phyloP scores from a whole-genome alignment of 1,140 invertebrate genomes.

The Drosophila busckii region DNA sequence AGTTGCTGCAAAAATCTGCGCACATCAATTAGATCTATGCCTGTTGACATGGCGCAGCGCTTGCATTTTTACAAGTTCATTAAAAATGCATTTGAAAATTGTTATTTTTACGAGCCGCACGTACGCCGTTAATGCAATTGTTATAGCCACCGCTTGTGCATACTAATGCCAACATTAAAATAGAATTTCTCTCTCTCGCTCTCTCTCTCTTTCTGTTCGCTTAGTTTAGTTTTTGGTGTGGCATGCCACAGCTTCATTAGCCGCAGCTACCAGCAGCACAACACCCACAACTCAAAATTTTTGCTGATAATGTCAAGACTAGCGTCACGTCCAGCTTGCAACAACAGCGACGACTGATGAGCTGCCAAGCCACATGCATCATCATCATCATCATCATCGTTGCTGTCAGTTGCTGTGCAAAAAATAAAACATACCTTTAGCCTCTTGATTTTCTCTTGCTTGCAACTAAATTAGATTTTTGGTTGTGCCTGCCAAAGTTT shows the following conservation, averaged over 20 bases:
- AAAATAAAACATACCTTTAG: constrained; percentile 4
- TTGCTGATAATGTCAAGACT: constrained; percentile 40
- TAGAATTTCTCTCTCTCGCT: too few relatives aligned
- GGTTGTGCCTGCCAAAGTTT: constrained; percentile 16
- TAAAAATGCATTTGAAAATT: constrained; percentile 41
- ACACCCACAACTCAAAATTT: constrained; percentile 17
- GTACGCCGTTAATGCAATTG: constrained; percentile 32
- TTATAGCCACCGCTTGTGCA: constrained; percentile 32
- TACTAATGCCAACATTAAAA: constrained; percentile 32
- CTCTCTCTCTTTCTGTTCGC: neutral
- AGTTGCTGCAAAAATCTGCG: too few relatives aligned
- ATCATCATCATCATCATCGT: constrained; percentile 35
- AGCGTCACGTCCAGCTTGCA: constrained; percentile 11
- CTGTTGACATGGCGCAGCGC: too few relatives aligned
- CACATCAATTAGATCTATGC: constrained; percentile 1
- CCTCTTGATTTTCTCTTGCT: constrained; percentile 45
- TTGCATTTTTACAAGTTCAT: constrained; percentile 29
- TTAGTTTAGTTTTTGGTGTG: constrained; percentile 5
- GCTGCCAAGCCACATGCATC: constrained; percentile 45
- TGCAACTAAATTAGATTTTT: constrained; percentile 43
- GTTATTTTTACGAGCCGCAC: constrained; percentile 5
- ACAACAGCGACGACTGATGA: constrained; percentile 30
- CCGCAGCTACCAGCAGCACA: constrained; percentile 6
- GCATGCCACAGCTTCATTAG: constrained; percentile 31
- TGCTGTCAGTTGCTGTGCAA: constrained; percentile 19